Evolutionary conservation across 2,888 invertebrate genomes (phyloP), one percentile per base, ranked within the genome.

Genomic region (Drosophila ezoana): DNA sequence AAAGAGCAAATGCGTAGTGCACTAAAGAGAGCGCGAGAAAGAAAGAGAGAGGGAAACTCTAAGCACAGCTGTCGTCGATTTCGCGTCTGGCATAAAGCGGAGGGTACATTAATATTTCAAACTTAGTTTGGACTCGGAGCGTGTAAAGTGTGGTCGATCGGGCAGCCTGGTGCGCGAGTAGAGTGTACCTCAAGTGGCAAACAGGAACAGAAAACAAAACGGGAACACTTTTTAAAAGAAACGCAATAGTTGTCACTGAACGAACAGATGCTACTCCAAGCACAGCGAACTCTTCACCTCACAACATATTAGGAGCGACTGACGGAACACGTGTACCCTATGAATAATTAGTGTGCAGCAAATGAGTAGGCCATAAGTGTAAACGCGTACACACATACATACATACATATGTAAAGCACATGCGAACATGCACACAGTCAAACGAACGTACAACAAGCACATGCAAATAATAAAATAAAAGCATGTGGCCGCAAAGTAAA

Each of bases 101-200:
- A 68, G 69, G 61, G 68, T 59, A 63, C 53, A 58, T 53, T 67
- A 53, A 41, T 52, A 65, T 73, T 43, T 43, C 53, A 75, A 67
- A 81, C 80, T 83, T 88, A 88, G 86, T 83, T 79, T 68, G 57
- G 49, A 63, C 51, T 64, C 74, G 48, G 69, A 65, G 88, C 64
- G 86, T 64, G 62, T 37, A 49, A 65, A 57, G 77, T 60, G 74
- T 48, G 62, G 82, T 73, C 64, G 70, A 57, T 78, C 79, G 52
- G 18, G 18, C 28, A 35, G 20, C 33, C 37, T 13, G 32, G 35
- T n/a, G 44, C 14, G 20, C 10, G 1, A 23, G 28, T 28, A 38
- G 32, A 14, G 37, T 51, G 20, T n/a, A 16, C 13, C 16, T 33
- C 10, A 38, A 40, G 33, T 59, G 28, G 40, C 44, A 37, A 43